Conservation (phyloP, 1,140 invertebrate genomes). For the Chlorops oryzae region DNA sequence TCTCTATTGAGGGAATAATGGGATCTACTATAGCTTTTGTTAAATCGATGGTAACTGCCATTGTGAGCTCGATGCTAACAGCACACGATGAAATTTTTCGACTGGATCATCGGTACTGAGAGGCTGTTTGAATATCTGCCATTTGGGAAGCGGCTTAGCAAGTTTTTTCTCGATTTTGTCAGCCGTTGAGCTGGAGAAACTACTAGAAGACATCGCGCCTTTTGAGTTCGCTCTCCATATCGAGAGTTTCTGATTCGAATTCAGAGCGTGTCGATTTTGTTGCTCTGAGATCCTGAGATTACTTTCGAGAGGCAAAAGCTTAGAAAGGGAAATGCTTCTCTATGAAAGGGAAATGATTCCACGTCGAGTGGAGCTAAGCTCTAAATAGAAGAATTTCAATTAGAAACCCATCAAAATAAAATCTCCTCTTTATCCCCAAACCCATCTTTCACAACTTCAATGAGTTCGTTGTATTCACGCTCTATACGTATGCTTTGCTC, state of each 20-base stretch:
- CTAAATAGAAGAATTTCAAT: slow-evolving; percentile 7
- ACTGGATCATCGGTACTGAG: slow-evolving; percentile 14
- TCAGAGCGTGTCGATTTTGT: neutral
- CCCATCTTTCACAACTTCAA: slow-evolving; percentile 17
- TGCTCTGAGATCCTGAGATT: slow-evolving; percentile 13
- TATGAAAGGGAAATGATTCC: slow-evolving; percentile 27
- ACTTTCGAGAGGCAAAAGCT: too few species aligned
- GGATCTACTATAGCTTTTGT: too few species aligned
- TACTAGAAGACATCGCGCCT: slow-evolving; percentile 23
- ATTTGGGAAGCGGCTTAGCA: neutral
- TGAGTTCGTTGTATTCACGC: slow-evolving; percentile 27
- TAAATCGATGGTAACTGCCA: slow-evolving; percentile 7
- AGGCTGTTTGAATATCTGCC: slow-evolving; percentile 26
- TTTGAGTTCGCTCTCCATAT: slow-evolving; percentile 36
- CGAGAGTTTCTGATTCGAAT: slow-evolving; percentile 27
- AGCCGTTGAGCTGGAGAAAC: slow-evolving; percentile 17
- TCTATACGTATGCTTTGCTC: slow-evolving; percentile 28
- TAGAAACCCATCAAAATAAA: neutral
- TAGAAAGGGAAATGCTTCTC: slow-evolving; percentile 23
- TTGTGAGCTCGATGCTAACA: slow-evolving; percentile 13
- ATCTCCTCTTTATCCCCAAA: neutral
- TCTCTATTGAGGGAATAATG: too few species aligned
- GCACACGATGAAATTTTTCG: slow-evolving; percentile 18
- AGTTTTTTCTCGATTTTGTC: neutral
- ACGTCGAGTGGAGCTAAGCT: slow-evolving; percentile 22